Conservation (phyloP, 1,140 invertebrate genomes). For the Drosophila quadrilineata region DNA sequence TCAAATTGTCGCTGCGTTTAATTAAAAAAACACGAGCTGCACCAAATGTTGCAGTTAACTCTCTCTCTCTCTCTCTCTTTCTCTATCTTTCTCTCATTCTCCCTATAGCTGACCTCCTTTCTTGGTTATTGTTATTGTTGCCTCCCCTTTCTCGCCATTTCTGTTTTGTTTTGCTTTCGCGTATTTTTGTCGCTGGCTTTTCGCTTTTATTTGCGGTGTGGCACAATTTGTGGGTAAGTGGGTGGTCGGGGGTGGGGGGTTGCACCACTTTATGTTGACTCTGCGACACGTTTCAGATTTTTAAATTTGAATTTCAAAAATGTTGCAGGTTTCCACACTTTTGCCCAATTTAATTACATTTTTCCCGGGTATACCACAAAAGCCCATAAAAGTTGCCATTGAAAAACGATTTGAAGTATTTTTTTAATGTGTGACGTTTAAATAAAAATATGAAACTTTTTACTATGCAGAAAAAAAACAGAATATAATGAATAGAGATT, state of each 20-base stretch:
- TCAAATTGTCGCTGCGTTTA: slow-evolving; percentile 73
- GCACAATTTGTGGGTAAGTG: slow-evolving; percentile 48
- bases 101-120: too few species aligned
- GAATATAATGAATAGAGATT: too few species aligned
- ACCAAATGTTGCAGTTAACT: slow-evolving; percentile 13
- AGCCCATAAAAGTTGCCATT: neutral
- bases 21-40: slow-evolving; percentile 67
- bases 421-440: neutral
- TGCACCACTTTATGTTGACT: slow-evolving; percentile 30
- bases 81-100: neutral
- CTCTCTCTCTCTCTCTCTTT: neutral
- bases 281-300: slow-evolving; percentile 18
- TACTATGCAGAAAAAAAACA: neutral
- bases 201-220: slow-evolving; percentile 28
- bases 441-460: too few species aligned
- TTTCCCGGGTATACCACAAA: neutral
- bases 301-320: slow-evolving; percentile 13
- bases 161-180: slow-evolving; percentile 1
- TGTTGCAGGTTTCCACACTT: neutral
- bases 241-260: too few species aligned
- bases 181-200: slow-evolving; percentile 2
- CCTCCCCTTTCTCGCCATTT: slow-evolving; percentile 10
- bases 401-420: neutral
- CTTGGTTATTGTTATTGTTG: too few species aligned
- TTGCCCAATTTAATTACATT: neutral